phyloP scores from a whole-genome alignment of 2,113 vertebrate genomes.

The Polypterus bichir region DNA sequence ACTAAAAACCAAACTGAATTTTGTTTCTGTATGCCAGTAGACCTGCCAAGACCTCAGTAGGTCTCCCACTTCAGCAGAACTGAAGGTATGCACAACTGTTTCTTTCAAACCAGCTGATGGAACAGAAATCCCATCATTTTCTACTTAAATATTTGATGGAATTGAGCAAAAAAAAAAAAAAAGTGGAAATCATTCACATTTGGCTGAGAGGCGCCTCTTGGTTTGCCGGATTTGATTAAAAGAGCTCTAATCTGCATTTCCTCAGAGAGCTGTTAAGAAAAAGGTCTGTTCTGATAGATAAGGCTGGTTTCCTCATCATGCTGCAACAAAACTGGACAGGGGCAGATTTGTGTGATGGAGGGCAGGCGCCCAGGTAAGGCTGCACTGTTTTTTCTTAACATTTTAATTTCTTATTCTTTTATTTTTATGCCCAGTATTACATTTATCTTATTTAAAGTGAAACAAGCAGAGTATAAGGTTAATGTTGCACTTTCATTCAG shows the following conservation, averaged over 20 bases:
- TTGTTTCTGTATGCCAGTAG: too few species aligned
- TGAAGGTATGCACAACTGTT: too few species aligned
- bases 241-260: conserved; percentile 3
- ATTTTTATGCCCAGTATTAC: neutral
- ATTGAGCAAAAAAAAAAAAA: neutral
- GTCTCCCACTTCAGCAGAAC: too few species aligned
- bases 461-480: neutral
- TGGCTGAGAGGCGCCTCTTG: neutral
- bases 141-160: conserved; percentile 4
- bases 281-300: conserved; percentile 3
- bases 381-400: too few species aligned
- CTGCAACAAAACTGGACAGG: conserved; percentile 1
- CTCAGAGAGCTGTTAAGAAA: neutral
- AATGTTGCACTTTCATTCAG: neutral
- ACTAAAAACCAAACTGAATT: too few species aligned
- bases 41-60: too few species aligned
- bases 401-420: too few species aligned
- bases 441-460: conserved; percentile 1
- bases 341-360: neutral
- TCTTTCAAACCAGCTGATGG: too few species aligned
- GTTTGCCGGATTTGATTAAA: conserved; percentile 6
- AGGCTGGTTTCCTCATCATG: neutral
- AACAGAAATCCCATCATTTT: too few species aligned
- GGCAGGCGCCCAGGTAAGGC: neutral
- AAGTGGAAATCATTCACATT: neutral